A percentile compares a stretch with the other conserved stretches of the same genome.
Evolutionary conservation across 2,797 vertebrate species (phyloP).

Genomic region (Phylloscopus collybita): DNA sequence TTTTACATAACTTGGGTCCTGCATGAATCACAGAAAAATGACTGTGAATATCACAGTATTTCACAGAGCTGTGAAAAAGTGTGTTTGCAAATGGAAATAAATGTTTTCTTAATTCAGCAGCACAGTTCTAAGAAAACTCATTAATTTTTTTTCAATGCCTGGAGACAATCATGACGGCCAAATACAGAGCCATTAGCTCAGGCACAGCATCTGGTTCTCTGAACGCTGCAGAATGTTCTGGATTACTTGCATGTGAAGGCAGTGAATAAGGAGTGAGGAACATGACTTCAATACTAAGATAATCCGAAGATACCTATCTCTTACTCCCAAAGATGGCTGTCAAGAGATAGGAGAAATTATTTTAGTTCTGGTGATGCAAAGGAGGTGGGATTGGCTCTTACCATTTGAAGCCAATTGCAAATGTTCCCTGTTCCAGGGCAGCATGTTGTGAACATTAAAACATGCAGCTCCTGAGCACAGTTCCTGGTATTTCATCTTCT

Average conservation of each 20-base stretch:
- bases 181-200: not conserved
- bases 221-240: not conserved
- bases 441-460: not conserved
- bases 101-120: not conserved
- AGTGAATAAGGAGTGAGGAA: not conserved
- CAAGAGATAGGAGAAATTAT: not conserved
- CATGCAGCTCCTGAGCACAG: not conserved
- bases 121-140: not conserved
- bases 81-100: constrained; percentile 14
- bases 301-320: not conserved
- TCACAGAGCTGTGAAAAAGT: not conserved
- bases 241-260: not conserved
- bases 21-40: not conserved
- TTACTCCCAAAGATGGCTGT: not conserved
- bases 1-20: not conserved
- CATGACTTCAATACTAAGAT: not conserved
- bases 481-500: not conserved
- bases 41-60: not conserved
- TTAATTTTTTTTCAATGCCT: not conserved
- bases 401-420: not conserved
- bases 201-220: not conserved
- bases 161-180: not conserved
- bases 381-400: not conserved
- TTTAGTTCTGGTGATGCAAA: not conserved
- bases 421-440: not conserved